Base-by-base conservation (phyloP, 2,113 vertebrate genomes). In the Scophthalmus maximus region DNA sequence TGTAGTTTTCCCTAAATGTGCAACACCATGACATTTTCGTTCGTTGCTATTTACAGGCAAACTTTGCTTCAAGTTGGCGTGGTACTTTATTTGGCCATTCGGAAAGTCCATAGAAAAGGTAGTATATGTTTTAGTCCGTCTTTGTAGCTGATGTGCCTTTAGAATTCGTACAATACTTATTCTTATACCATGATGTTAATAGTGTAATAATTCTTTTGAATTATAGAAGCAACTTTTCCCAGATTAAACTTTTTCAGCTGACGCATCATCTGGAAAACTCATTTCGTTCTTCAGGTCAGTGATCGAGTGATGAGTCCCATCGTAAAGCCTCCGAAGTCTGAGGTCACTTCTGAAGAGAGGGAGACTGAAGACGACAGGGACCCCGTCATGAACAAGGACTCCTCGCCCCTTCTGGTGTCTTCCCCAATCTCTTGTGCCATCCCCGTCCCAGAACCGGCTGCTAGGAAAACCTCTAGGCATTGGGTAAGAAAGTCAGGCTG, bases 41-140 rank as follows among this genome's bases (percentile, higher is more conserved):
- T 52, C 14, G n/a, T 57, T 34, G 0, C 8, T 30, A 18, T 57
- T 73, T 8, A 0, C 47, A 94, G 94, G 95, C 49, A 89, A 90
- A 57, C 87, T 95, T n/a, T 95, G 94, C 79, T 90, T 88, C 68
- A 66, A 85, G 49, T 72, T 96, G 73, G 91, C 95, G 0, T 27
- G 81, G 10, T 95, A 95, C 82, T 95, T 95, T 75, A 81, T 96
- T 25, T 95, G 95, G 95, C 95, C 95, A 0, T 96, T 97, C 51
- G 94, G 94, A 27, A 96, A 94, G 78, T 94, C 91, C 0, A 88
- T 95, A 63, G 89, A 92, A 60, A 93, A 93, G 89, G 92, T 92
- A 86, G 6, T 26, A 14, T 6, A 5, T 44, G 29, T 34, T n/a
- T 22, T 20, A n/a, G n/a, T 40, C 36, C 14, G 36, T 4, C 14